A percentile compares a stretch with the other conserved stretches of the same genome.
Evolutionary conservation across 2,113 vertebrate species (phyloP).

Genomic region (Monopterus albus): DNA sequence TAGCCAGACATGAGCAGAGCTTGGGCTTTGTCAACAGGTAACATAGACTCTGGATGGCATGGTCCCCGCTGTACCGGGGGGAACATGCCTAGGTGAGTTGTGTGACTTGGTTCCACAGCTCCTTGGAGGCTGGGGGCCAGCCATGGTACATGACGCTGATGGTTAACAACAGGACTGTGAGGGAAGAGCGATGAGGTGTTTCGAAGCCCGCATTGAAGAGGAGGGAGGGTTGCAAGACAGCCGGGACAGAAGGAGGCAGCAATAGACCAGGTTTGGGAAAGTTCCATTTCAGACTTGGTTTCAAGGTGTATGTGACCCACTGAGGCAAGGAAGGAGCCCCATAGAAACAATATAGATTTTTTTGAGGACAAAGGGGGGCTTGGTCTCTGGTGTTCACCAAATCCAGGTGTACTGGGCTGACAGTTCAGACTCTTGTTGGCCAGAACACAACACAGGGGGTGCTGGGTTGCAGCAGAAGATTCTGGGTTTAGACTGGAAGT

Average conservation of each 20-base stretch:
- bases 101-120: constrained; percentile 42
- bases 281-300: constrained; percentile 39
- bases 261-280: constrained; percentile 48
- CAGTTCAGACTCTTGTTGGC: constrained; percentile 60
- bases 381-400: neutral
- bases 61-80: constrained; percentile 46
- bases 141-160: neutral
- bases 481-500: constrained; percentile 25
- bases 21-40: constrained; percentile 73
- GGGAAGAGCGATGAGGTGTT: constrained; percentile 70
- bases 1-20: constrained; percentile 81
- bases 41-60: constrained; percentile 55
- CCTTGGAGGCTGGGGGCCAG: constrained; percentile 47
- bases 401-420: neutral
- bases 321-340: constrained; percentile 86
- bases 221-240: constrained; percentile 74
- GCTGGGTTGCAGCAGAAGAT: constrained; percentile 30
- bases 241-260: constrained; percentile 58
- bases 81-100: constrained; percentile 51
- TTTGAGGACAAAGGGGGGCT: constrained; percentile 43
- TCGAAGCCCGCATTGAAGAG: constrained; percentile 69
- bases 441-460: constrained; percentile 46
- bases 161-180: neutral
- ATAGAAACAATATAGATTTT: constrained; percentile 82
- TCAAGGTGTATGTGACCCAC: constrained; percentile 75